Evolutionary conservation across 2,888 invertebrate genomes (phyloP).

Genomic region (Meteorus cinctellus): DNA sequence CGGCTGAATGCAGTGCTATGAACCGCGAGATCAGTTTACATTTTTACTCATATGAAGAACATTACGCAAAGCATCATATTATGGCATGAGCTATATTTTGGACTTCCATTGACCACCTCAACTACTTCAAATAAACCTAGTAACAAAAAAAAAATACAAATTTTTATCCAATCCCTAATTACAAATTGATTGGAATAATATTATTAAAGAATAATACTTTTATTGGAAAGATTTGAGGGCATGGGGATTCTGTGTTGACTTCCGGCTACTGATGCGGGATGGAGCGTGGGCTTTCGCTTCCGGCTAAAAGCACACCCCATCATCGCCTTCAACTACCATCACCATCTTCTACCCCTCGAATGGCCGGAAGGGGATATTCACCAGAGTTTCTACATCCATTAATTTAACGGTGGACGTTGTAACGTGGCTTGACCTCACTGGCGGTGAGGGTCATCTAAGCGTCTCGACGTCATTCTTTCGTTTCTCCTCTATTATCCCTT

Average conservation of each 20-base stretch:
- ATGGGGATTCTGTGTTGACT: constrained; percentile 6
- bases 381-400: constrained; percentile 30
- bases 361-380: constrained; percentile 21
- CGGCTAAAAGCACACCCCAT: constrained; percentile 17
- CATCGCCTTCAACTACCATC: constrained; percentile 1
- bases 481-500: background rate
- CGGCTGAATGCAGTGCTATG: too few relatives aligned
- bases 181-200: background rate
- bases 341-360: constrained; percentile 5
- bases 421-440: constrained; percentile 25
- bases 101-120: too few relatives aligned
- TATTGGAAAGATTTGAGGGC: background rate
- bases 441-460: constrained; percentile 12
- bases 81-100: too few relatives aligned
- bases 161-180: too few relatives aligned
- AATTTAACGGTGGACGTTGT: constrained; percentile 31
- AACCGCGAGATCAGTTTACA: too few relatives aligned
- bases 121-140: too few relatives aligned
- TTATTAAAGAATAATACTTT: background rate
- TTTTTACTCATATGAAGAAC: too few relatives aligned
- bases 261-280: background rate
- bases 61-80: too few relatives aligned
- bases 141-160: too few relatives aligned
- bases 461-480: constrained; percentile 16
- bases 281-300: constrained; percentile 27